These are phyloP conservation scores for Ceyx melanurus DNA, from an alignment of 2,113 vertebrate species.

Conservation along the genomic window DNA sequence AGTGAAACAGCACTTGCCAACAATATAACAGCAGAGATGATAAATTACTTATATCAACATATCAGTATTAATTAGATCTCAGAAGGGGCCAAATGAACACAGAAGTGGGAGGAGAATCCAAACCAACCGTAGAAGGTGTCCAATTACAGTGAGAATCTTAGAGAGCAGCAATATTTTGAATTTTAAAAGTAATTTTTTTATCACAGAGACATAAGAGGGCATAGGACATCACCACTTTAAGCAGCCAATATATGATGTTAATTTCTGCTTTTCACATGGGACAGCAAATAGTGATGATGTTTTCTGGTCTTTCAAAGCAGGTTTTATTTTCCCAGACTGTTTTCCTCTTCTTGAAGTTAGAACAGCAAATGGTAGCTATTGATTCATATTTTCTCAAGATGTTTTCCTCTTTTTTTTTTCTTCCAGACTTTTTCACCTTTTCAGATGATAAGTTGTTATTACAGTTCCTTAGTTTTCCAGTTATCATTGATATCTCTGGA, in stretches of 20 bases:
- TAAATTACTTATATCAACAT: neutral
- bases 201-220: neutral
- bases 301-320: neutral
- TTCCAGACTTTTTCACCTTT: neutral
- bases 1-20: neutral
- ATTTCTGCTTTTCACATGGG: neutral
- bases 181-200: neutral
- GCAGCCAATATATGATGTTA: neutral
- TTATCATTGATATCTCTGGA: neutral
- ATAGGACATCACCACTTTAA: neutral
- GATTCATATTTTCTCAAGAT: neutral
- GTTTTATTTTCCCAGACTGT: neutral
- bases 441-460: neutral
- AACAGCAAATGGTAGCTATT: neutral
- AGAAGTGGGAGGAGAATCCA: neutral
- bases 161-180: neutral
- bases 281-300: neutral
- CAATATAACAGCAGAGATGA: neutral
- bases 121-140: rapidly evolving
- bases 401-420: neutral
- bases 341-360: neutral
- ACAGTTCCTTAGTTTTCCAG: neutral
- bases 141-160: neutral
- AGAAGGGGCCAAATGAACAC: neutral
- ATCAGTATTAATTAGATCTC: neutral